These are phyloP conservation scores for Bruchidius siliquastri DNA, from an alignment of 2,888 invertebrate genomes.

Conservation along the genomic window DNA sequence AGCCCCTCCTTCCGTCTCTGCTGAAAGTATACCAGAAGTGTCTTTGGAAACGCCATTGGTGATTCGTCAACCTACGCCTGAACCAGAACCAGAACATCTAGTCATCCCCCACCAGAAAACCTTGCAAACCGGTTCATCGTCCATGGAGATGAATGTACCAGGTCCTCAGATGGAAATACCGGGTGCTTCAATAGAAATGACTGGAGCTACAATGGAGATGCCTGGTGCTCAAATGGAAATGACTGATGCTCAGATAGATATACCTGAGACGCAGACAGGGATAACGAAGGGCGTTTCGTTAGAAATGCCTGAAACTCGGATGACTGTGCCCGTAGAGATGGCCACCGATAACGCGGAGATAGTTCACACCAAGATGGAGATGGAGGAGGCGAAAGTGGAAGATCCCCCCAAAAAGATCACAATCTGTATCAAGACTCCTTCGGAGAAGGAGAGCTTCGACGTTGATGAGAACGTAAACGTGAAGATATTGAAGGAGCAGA, in stretches of 20 bases:
- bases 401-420: slow-evolving; percentile 57
- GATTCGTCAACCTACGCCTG: slow-evolving; percentile 7
- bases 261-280: neutral
- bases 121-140: neutral
- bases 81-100: slow-evolving; percentile 5
- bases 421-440: slow-evolving; percentile 90
- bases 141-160: neutral
- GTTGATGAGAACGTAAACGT: slow-evolving; percentile 80
- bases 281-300: too few species aligned
- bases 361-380: slow-evolving; percentile 11
- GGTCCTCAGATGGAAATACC: too few species aligned
- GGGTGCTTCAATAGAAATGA: neutral
- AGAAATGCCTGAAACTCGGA: neutral
- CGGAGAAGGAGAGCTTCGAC: slow-evolving; percentile 84
- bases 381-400: slow-evolving; percentile 16
- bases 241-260: neutral
- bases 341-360: neutral
- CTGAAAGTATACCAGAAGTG: slow-evolving; percentile 19
- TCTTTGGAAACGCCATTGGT: slow-evolving; percentile 16
- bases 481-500: slow-evolving; percentile 81
- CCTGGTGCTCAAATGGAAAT: neutral
- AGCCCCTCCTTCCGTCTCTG: slow-evolving; percentile 23
- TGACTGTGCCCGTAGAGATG: neutral
- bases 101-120: slow-evolving; percentile 10
- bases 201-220: too few species aligned